These are phyloP conservation scores for Sinhomidia bicolor DNA, from an alignment of 2,888 invertebrate genomes.

Conservation along the genomic window DNA sequence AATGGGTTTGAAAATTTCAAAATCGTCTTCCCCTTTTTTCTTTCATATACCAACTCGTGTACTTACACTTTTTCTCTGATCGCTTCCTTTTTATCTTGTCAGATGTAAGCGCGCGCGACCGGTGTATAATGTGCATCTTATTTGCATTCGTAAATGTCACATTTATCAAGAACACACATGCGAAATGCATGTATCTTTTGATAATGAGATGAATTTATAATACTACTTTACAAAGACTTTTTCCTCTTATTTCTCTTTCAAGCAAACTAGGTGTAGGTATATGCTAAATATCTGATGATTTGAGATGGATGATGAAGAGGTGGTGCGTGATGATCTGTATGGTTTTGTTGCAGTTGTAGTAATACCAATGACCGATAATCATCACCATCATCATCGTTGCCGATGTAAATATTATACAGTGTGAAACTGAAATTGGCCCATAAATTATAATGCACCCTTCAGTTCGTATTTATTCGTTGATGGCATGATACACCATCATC, in stretches of 20 bases:
- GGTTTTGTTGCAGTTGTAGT: background rate
- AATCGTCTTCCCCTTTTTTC: background rate
- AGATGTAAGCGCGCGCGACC: background rate
- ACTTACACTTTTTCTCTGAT: background rate
- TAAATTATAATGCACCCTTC: background rate
- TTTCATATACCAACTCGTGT: background rate
- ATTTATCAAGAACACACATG: slow-evolving; percentile 26
- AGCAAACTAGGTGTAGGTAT: background rate
- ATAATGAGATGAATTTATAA: slow-evolving; percentile 29
- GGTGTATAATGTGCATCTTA: background rate
- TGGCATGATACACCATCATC: background rate
- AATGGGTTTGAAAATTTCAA: background rate
- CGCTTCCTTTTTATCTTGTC: slow-evolving; percentile 22
- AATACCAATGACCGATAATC: background rate
- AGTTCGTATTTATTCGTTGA: background rate
- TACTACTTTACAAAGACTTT: background rate
- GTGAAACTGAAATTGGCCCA: slow-evolving; percentile 19
- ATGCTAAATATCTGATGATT: background rate
- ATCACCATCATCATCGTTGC: background rate
- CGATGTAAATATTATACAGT: background rate
- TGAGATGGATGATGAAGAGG: background rate
- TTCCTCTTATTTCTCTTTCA: no score
- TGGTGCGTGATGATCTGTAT: background rate
- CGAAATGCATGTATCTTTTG: slow-evolving; percentile 25
- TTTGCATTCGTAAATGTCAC: slow-evolving; percentile 26